phyloP scores from a whole-genome alignment of 30 jellyfish, hydroid and myxozoan genomes.

The Aurelia aurita complex sp. Pacific region DNA sequence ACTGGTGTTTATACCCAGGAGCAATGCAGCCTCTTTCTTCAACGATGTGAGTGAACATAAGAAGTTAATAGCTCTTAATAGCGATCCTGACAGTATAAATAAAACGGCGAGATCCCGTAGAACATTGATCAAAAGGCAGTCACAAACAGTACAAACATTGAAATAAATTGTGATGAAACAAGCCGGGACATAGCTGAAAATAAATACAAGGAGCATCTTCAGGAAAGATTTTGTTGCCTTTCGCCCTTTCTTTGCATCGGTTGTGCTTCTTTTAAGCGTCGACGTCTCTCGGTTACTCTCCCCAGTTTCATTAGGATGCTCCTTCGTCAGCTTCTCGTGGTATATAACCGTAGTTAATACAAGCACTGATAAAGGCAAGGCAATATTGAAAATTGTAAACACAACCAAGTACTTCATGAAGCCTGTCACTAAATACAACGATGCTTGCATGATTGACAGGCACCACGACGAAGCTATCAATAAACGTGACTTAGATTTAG shows the following conservation, averaged over 20 bases:
- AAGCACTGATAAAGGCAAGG: constrained; percentile 31
- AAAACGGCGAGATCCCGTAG: constrained; percentile 57
- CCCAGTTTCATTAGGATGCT: not conserved
- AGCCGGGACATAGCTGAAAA: constrained; percentile 65
- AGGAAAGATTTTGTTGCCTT: constrained; percentile 51
- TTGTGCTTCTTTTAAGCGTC: not conserved
- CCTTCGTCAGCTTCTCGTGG: constrained; percentile 27
- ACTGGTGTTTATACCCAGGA: constrained; percentile 10
- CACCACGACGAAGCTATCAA: constrained; percentile 49
- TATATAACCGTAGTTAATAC: constrained; percentile 29
- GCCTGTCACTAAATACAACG: constrained; percentile 26
- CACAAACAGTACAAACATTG: constrained; percentile 41
- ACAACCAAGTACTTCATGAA: constrained; percentile 49
- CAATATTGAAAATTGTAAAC: constrained; percentile 31
- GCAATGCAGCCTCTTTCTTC: constrained; percentile 19
- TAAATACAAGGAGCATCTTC: constrained; percentile 58
- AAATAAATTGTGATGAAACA: constrained; percentile 51
- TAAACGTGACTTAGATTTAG: not conserved
- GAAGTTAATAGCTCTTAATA: constrained; percentile 60
- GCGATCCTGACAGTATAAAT: constrained; percentile 60
- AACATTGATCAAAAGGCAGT: constrained; percentile 32
- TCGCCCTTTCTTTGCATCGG: constrained; percentile 14
- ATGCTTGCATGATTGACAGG: constrained; percentile 5
- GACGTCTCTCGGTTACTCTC: constrained; percentile 15
- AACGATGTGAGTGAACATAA: constrained; percentile 26